These are phyloP conservation scores for Papilio demoleus DNA, from an alignment of 2,888 invertebrate genomes.

Conservation along the genomic window DNA sequence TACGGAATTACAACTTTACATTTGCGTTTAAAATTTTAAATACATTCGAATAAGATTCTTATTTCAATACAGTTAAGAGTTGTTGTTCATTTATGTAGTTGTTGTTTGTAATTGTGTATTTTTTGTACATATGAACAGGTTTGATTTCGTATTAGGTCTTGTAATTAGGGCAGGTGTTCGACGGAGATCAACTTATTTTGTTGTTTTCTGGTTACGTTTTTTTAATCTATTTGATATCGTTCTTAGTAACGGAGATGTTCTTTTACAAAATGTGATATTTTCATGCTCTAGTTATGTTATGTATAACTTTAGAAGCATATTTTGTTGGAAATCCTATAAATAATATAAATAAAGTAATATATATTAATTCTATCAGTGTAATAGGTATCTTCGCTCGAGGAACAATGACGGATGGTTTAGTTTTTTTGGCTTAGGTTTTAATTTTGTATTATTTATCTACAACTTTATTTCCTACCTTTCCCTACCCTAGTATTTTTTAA, in stretches of 20 bases:
- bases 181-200: slow-evolving; percentile 61
- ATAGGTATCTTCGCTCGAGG: no score
- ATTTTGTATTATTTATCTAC: no score
- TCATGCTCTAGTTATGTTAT: not conserved
- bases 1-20: slow-evolving; percentile 46
- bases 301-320: no score
- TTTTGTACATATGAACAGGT: slow-evolving; percentile 63
- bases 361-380: no score
- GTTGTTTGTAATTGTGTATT: slow-evolving; percentile 45
- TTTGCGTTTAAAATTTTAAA: slow-evolving; percentile 13
- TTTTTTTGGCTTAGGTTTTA: no score
- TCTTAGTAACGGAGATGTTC: slow-evolving; percentile 23
- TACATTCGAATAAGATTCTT: slow-evolving; percentile 48
- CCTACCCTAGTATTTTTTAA: no score
- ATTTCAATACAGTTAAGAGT: slow-evolving; percentile 29
- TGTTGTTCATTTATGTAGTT: slow-evolving; percentile 8
- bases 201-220: slow-evolving; percentile 50
- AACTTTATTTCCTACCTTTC: no score
- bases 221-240: slow-evolving; percentile 31
- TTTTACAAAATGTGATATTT: slow-evolving; percentile 16
- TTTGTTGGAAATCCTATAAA: no score
- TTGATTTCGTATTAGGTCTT: slow-evolving; percentile 59
- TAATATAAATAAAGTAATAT: no score
- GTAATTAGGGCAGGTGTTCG: slow-evolving; percentile 78
- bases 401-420: no score